Evolutionary conservation across 2,113 vertebrate genomes (phyloP).

Genomic region (Coryphaenoides rupestris): DNA sequence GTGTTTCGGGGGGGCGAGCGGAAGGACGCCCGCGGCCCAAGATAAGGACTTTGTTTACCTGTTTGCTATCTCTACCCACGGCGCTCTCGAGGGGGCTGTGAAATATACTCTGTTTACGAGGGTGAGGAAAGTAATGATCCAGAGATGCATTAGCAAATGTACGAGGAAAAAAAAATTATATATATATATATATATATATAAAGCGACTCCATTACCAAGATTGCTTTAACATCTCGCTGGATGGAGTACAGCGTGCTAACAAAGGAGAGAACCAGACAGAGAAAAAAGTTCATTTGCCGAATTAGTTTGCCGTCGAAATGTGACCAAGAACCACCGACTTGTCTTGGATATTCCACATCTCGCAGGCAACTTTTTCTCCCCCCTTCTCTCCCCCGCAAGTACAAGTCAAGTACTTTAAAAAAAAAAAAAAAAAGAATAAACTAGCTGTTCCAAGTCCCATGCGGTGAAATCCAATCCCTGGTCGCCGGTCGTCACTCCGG

Average conservation of each 20-base stretch:
- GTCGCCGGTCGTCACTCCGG: too few relatives aligned
- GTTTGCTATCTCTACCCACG: conserved; percentile 38
- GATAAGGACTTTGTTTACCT: conserved; percentile 36
- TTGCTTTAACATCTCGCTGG: conserved; percentile 33
- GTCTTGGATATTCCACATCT: too few relatives aligned
- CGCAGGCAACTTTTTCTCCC: too few relatives aligned
- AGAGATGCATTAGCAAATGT: conserved; percentile 40
- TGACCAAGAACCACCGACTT: too few relatives aligned
- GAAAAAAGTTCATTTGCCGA: background rate
- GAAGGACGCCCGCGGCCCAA: conserved; percentile 12
- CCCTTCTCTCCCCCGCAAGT: too few relatives aligned
- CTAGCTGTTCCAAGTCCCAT: too few relatives aligned
- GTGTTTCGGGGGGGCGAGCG: conserved; percentile 10
- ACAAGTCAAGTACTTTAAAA: too few relatives aligned
- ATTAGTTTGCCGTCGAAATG: too few relatives aligned
- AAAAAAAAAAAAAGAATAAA: too few relatives aligned
- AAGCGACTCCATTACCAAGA: conserved; percentile 42
- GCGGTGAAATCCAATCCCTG: too few relatives aligned
- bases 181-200: conserved; percentile 21
- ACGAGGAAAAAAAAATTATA: conserved; percentile 11
- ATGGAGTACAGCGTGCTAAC: conserved; percentile 5
- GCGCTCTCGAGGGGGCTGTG: conserved; percentile 38
- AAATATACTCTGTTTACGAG: conserved; percentile 32
- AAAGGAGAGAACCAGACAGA: background rate
- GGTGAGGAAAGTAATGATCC: conserved; percentile 32